Conservation (phyloP, 2,113 vertebrate genomes). For the Trogon melanurus region DNA sequence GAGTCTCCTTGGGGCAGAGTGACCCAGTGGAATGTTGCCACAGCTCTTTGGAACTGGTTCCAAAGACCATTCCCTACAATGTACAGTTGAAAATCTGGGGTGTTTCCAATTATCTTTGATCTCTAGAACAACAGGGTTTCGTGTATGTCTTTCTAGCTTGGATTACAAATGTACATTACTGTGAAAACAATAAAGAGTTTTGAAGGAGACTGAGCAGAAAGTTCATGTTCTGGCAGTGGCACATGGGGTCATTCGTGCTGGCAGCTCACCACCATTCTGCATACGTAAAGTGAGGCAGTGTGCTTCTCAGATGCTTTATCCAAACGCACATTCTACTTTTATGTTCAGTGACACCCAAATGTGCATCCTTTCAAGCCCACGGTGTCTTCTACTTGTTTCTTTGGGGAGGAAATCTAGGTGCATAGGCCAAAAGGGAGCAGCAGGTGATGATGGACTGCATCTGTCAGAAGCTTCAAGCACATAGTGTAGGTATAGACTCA, state of each 20-base stretch:
- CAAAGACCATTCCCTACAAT: neutral
- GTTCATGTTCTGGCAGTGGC: neutral
- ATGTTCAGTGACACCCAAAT: neutral
- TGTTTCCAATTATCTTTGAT: neutral
- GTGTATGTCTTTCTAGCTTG: neutral
- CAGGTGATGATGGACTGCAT: neutral
- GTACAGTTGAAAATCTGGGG: neutral
- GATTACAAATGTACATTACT: neutral
- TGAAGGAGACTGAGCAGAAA: neutral
- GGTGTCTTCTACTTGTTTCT: neutral
- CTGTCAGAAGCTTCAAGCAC: neutral
- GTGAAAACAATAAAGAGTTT: neutral
- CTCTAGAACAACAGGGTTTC: neutral
- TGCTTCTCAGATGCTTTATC: neutral
- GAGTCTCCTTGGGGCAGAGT: accelerated
- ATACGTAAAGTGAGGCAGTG: neutral
- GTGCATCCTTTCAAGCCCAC: neutral
- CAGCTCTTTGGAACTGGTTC: neutral
- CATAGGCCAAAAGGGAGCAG: neutral
- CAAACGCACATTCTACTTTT: neutral
- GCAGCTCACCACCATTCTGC: neutral
- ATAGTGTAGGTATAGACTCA: neutral
- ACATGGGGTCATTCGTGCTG: accelerated
- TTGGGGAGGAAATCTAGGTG: neutral
- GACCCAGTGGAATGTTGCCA: neutral